Base-by-base conservation (phyloP, 2,888 invertebrate species). In the Unio delphinus region DNA sequence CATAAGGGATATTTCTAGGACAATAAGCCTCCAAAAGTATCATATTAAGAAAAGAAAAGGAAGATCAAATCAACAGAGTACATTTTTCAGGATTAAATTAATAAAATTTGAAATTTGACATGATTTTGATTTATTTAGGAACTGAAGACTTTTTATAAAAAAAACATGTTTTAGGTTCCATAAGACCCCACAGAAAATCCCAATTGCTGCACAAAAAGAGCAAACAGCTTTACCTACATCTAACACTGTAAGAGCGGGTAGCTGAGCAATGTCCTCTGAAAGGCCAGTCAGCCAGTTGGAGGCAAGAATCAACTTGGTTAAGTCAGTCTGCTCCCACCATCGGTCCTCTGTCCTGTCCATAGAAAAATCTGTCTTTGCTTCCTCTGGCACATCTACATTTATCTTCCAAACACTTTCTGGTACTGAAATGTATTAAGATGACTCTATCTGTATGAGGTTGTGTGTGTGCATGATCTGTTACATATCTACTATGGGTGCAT, bases 301-400 rank as follows among this genome's bases (percentile, higher is more conserved):
- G 3, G 91, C 89, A 26, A 91, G 80, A 59, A 96, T 95, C 77
- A 97, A 92, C 83, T 93, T 93, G 73, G 93, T 94, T 30, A 97
- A 90, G 3, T 95, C 94, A 81, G 94, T 93, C 84, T 94, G 93
- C 88, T 94, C 95, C 96, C 96, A 97, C 86, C 89, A 88, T 28
- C 90, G 87, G 55, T 90, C 90, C 68, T 89, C 89, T 11, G 84
- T 68, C 55, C 83, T 82, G 69, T 88, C 89, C 70, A 89, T 71
- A 4, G 87, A 83, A 1, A 45, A 11, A 11, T 89, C 82, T 56
- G 83, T 84, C 77, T 88, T 88, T 1, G 87, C 84, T 72, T 91
- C 91, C 69, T 90, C 89, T 23, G 88, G 87, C 26, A 90, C 87
- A 74, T 91, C 88, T n/a, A 87, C 75, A 76, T 91, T 90, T 34